phyloP scores from a whole-genome alignment of 1,140 invertebrate species.

The Ceratina australensis region DNA sequence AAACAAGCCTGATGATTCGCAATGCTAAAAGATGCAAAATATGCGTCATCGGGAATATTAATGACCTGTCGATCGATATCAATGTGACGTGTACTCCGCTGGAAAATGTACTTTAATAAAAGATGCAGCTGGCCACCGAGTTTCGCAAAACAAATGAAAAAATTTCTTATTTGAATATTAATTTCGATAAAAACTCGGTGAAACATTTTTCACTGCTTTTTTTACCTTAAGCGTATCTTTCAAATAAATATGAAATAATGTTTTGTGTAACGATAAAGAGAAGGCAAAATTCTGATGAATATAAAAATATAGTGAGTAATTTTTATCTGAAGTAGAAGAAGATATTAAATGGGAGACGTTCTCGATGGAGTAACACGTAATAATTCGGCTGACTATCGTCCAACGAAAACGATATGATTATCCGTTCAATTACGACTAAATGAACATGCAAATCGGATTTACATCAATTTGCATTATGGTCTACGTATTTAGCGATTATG shows the following conservation, averaged over 20 bases:
- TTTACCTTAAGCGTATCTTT: not conserved
- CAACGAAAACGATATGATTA: constrained; percentile 19
- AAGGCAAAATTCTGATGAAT: not conserved
- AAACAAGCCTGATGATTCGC: constrained; percentile 3
- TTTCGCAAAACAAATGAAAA: not conserved
- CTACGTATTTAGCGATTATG: constrained; percentile 8
- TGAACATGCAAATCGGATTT: constrained; percentile 36
- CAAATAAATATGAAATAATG: not conserved
- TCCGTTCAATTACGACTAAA: constrained; percentile 28
- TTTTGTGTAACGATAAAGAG: not conserved
- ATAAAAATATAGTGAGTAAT: not conserved
- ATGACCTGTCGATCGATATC: not conserved
- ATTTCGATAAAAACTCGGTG: not conserved
- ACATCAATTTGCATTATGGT: constrained; percentile 12
- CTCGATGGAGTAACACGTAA: constrained; percentile 4
- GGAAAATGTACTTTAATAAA: not conserved
- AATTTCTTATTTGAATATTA: not conserved
- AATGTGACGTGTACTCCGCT: not conserved
- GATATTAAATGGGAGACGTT: not conserved
- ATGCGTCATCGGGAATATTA: not conserved
- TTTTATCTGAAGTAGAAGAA: not conserved
- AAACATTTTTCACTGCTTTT: not conserved
- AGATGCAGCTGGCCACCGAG: not conserved
- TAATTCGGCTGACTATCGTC: constrained; percentile 2
- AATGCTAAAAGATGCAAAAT: not conserved